Conservation (phyloP, 2,797 vertebrate species). For the Austrolebias charrua region DNA sequence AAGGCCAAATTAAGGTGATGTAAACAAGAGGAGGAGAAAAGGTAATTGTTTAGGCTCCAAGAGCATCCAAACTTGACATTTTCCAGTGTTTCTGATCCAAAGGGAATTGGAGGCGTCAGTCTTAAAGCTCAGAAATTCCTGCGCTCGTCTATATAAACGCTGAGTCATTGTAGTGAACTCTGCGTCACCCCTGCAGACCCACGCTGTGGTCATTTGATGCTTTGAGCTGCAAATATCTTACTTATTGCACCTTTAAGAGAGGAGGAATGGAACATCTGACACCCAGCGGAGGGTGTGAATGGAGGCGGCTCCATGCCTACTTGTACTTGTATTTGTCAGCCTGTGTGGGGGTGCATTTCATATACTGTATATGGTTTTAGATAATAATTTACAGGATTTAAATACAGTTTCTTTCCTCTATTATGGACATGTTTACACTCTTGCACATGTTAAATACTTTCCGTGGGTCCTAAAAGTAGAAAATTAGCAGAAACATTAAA, state of each 20-base stretch:
- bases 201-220: slow-evolving; percentile 42
- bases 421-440: slow-evolving; percentile 20
- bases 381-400: slow-evolving; percentile 24
- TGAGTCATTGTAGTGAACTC: slow-evolving; percentile 48
- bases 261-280: slow-evolving; percentile 61
- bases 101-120: neutral
- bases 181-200: slow-evolving; percentile 32
- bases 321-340: slow-evolving; percentile 36
- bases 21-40: too few species aligned
- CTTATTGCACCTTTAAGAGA: slow-evolving; percentile 57
- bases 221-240: slow-evolving; percentile 42
- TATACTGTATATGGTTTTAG: slow-evolving; percentile 23
- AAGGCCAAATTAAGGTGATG: too few species aligned
- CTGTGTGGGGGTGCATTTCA: slow-evolving; percentile 1
- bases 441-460: neutral
- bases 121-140: slow-evolving; percentile 10
- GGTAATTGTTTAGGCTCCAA: too few species aligned
- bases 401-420: slow-evolving; percentile 10
- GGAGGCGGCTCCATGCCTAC: slow-evolving; percentile 44
- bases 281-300: slow-evolving; percentile 55
- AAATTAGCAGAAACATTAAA: too few species aligned
- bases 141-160: slow-evolving; percentile 11
- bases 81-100: slow-evolving; percentile 14
- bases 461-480: too few species aligned
- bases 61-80: slow-evolving; percentile 25